Evolutionary conservation across 2,797 vertebrate genomes (phyloP), one percentile per base, ranked within the genome.

Genomic region (Passerculus sandwichensis): DNA sequence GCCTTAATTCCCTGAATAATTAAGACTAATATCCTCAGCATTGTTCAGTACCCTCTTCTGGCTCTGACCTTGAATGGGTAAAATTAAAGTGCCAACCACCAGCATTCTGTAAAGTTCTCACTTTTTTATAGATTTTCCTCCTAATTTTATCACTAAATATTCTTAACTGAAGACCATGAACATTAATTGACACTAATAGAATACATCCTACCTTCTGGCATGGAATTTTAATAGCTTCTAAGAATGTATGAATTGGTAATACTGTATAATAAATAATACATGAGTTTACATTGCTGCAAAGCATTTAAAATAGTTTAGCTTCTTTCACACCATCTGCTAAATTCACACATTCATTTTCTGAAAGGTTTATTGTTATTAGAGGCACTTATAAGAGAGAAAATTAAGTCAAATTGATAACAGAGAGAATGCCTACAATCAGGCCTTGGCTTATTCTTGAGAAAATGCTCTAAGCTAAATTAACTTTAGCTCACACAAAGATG

Each of bases 401-500:
- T 92, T 77, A 89, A 93, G 88, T 82, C 11, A 4, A 91, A 91
- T 30, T 94, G 86, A 94, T 96, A 95, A 85, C 56, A 93, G 18
- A 53, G 36, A 79, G 60, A 95, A 91, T 96, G 89, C 27, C 72
- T 93, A 61, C 75, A 82, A 89, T 89, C 84, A 87, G 57, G 45
- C 53, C 42, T 54, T 82, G 78, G 53, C 32, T 91, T 93, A 93
- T 74, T 74, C 75, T 50, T 47, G 34, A 95, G 76, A 94, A 94
- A 95, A 96, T 51, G 38, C 69, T 92, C 47, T 61, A 87, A 91
- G 51, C 82, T 94, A 95, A 94, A 95, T 88, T 93, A 90, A 76
- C 85, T 93, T 89, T 15, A 86, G 51, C 45, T n/a, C 48, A 80
- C 76, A 75, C 10, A 5, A 80, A 92, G 83, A 94, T 69, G 96